Conservation (phyloP, 2,797 vertebrate genomes). For the Liasis olivaceus region DNA sequence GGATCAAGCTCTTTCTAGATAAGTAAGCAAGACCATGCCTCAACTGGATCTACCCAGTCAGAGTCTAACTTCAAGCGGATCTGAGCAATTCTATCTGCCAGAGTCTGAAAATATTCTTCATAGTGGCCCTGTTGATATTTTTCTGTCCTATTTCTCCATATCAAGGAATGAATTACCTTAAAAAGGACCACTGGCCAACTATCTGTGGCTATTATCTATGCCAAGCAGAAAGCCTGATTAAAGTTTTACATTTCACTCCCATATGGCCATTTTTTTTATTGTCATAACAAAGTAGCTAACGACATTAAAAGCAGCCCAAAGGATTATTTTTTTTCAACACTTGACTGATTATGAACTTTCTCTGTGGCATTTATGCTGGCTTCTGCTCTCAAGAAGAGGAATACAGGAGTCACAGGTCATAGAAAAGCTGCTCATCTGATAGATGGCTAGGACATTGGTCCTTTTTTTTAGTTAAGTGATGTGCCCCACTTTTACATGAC, state of each 20-base stretch:
- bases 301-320: constrained; percentile 7
- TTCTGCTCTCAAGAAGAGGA: not conserved
- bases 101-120: not conserved
- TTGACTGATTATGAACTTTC: not conserved
- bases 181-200: not conserved
- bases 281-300: constrained; percentile 26
- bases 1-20: not conserved
- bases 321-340: constrained; percentile 9
- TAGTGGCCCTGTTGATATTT: not conserved
- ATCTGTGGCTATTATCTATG: constrained; percentile 8
- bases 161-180: not conserved
- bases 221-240: constrained; percentile 37
- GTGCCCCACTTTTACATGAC: not conserved
- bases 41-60: not conserved
- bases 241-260: constrained; percentile 9
- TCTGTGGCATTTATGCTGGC: constrained; percentile 3
- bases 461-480: not conserved
- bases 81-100: not conserved
- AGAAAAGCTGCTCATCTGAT: not conserved
- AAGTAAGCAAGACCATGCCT: not conserved
- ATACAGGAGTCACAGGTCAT: not conserved
- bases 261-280: constrained; percentile 22
- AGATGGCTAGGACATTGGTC: not conserved
- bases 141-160: not conserved
- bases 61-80: not conserved